phyloP scores from a whole-genome alignment of 1,140 invertebrate genomes.

The Ditylenchus dipsaci region DNA sequence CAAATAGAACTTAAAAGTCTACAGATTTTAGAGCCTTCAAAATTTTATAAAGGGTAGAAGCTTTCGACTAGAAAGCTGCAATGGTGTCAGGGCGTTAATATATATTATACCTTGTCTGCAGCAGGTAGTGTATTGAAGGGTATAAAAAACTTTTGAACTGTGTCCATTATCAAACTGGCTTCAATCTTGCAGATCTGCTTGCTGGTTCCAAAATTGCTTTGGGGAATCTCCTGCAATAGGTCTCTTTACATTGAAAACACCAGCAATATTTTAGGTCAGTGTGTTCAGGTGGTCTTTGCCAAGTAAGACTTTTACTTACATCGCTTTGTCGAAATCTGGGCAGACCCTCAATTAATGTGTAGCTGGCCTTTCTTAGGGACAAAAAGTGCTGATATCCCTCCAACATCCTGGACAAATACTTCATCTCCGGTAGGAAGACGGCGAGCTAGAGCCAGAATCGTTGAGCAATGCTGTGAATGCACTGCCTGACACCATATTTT shows the following conservation, averaged over 20 bases:
- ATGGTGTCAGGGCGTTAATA: too few species aligned
- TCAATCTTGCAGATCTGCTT: constrained; percentile 47
- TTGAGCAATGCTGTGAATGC: constrained; percentile 13
- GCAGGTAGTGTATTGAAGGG: constrained; percentile 28
- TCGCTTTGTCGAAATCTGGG: constrained; percentile 17
- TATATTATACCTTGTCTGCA: constrained; percentile 41
- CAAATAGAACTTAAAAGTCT: too few species aligned
- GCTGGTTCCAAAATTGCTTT: constrained; percentile 43
- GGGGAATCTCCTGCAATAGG: constrained; percentile 34
- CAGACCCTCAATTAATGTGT: constrained; percentile 39
- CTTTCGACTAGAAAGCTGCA: too few species aligned
- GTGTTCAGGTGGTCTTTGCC: not conserved
- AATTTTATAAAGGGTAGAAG: too few species aligned
- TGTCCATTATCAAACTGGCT: constrained; percentile 45
- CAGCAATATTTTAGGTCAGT: too few species aligned
- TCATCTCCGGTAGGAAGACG: constrained; percentile 21
- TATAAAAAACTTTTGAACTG: constrained; percentile 44
- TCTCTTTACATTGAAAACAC: too few species aligned
- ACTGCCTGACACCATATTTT: constrained; percentile 11
- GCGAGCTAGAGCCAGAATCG: not conserved
- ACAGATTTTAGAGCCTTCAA: too few species aligned
- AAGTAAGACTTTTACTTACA: constrained; percentile 2
- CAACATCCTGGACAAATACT: constrained; percentile 27
- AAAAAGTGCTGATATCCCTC: constrained; percentile 43
- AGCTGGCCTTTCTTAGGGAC: constrained; percentile 42